Base-by-base conservation (phyloP, 2,888 invertebrate genomes). In the Harmothoe impar region DNA sequence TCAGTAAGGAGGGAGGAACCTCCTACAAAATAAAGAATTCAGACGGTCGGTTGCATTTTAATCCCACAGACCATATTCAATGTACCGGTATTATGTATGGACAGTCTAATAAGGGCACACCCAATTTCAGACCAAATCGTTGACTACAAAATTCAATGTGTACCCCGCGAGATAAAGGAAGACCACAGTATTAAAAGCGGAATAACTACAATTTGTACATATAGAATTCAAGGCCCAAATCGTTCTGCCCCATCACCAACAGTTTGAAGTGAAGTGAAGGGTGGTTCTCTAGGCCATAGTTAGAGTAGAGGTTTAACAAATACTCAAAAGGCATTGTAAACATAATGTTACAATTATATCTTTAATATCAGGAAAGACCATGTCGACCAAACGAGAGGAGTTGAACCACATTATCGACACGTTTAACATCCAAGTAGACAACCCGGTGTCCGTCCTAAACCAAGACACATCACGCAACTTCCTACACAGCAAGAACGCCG, bases 401-500 rank as follows among this genome's bases (percentile, higher is more conserved):
- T 96, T 99, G 23, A 96, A 97, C 0, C 96, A 97, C 35, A 97
- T 99, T 78, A 96, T 97, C 23, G 95, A 97, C 23, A 97, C 97
- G 72, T 97, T 98, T 94, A 98, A 98, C 94, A 98, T 99, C 93
- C 98, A 98, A 96, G 97, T 99, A 0, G 98, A 98, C 93, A 99
- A 99, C 96, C 99, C 99, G 0, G 97, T 99, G 89, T 98, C 98
- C 92, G 97, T 99, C 33, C 96, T 99, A 62, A 99, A 98, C 96
- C 99, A 99, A 96, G 99, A 99, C 95, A 97, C 98, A 85, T 98
- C 98, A 0, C 97, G 98, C 91, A 98, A 97, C 94, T 99, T 99
- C 96, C 96, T 98, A 17, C 97, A 97, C 81, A 97, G 97, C 0
- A 97, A 97, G 85, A 97, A 97, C 94, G 96, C 98, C 0, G 96